A percentile compares a stretch with the other conserved stretches of the same genome.
These are phyloP conservation scores for Lordiphosa collinella DNA, from an alignment of 1,140 invertebrate species.

Conservation along the genomic window DNA sequence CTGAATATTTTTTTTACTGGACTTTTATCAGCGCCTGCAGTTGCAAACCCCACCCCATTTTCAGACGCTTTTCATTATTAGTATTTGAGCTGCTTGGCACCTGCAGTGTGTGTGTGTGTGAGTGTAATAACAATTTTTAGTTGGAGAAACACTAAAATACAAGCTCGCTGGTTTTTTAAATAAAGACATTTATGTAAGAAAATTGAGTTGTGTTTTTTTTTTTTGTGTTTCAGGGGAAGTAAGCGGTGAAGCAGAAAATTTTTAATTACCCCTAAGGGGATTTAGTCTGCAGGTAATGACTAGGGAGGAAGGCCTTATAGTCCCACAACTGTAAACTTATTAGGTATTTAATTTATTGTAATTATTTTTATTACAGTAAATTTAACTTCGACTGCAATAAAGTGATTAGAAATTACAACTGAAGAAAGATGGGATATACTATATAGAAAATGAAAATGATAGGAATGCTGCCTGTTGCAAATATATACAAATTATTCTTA, in stretches of 20 bases:
- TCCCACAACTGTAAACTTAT: too few species aligned
- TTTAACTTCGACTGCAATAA: too few species aligned
- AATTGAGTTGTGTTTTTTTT: slow-evolving; percentile 53
- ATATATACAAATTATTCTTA: too few species aligned
- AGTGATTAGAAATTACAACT: too few species aligned
- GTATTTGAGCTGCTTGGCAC: slow-evolving; percentile 63
- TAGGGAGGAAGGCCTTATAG: too few species aligned
- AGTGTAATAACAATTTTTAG: slow-evolving; percentile 48
- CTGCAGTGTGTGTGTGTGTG: too few species aligned
- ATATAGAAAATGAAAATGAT: too few species aligned
- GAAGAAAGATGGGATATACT: too few species aligned
- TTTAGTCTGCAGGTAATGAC: too few species aligned
- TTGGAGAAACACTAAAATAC: slow-evolving; percentile 21
- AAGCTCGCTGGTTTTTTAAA: slow-evolving; percentile 29
- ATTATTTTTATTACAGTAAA: too few species aligned
- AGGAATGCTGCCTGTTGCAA: too few species aligned
- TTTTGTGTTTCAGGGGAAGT: neutral
- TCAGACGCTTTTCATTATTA: slow-evolving; percentile 35
- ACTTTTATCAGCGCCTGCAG: slow-evolving; percentile 60
- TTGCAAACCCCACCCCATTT: slow-evolving; percentile 1
- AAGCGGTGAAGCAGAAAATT: neutral
- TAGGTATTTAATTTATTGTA: too few species aligned
- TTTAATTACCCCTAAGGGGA: slow-evolving; percentile 1
- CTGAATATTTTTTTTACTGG: slow-evolving; percentile 60
- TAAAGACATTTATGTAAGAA: slow-evolving; percentile 60